Evolutionary conservation across 2,113 vertebrate genomes (phyloP), one percentile per base, ranked within the genome.

Genomic region (Oncorhynchus gorbuscha): DNA sequence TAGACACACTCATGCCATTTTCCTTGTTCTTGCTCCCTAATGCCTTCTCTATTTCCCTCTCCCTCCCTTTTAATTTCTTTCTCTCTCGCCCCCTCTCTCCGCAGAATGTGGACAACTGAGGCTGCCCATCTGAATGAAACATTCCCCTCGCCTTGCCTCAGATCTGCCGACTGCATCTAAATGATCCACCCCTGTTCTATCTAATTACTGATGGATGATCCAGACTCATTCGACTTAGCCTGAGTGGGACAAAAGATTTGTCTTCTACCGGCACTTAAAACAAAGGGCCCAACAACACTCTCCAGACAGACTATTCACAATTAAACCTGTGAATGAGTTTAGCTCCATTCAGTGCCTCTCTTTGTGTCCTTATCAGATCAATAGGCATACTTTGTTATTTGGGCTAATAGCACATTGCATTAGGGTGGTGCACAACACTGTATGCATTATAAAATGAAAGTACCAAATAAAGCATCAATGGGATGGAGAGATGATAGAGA

Each of bases 171-270:
- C 84, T 87, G 85, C 87, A 89, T 91, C 85, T 91, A 84, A 93
- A 88, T 82, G 71, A 86, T 82, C 78, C 79, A 75, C 81, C 75
- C 70, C 73, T 73, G 76, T 81, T 81, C 86, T 84, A 85, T 89
- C 88, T 90, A 91, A 91, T 93, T 93, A 92, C 87, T 79, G 82
- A 80, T 77, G 88, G 83, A 86, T 90, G 84, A 89, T 86, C 78
- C 86, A 81, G 83, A 84, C 83, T 83, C 89, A 88, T 88, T 85
- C 84, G 73, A 28, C 65, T 26, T 75, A 79, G 82, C 78, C 82
- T 26, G 77, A 88, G 79, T 87, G 16, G 39, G 81, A 90, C 83
- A 90, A 66, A 30, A 35, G 5, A 78, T 80, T 72, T 62, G 67
- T 80, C 78, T 26, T 68, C 51, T 30, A 83, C 83, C 78, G 83